Base-by-base conservation (phyloP, 1,140 invertebrate genomes). In the Habropoda laboriosa region DNA sequence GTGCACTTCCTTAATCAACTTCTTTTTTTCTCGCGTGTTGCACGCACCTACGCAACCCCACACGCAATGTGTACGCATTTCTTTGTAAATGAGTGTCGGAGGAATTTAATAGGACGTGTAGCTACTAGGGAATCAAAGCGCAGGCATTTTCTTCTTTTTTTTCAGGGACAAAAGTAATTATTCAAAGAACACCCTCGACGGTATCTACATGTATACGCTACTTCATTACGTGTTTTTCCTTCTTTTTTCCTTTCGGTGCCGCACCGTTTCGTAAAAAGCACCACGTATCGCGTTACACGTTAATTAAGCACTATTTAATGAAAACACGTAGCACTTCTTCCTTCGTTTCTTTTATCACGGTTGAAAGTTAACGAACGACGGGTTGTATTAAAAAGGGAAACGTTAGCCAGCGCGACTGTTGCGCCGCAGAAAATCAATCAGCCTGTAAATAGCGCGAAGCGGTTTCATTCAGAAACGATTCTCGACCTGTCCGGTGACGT, bases 1-100 rank as follows among this genome's bases (percentile, higher is more conserved):
- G 60, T 77, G 63, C 67, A 74, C 74, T 79, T 53, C 63, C 71
- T 84, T 86, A 79, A 86, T 86, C 78, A 81, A 73, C 8, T 27
- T 18, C 49, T 55, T 40, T n/a, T 30, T n/a, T n/a, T 12, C 40
- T 86, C 35, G 85, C 85, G 80, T 86, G 85, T 24, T 21, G 40
- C 85, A 86, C 85, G 82, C 79, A 81, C 49, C 49, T 32, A 79
- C 77, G 58, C 77, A 55, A 0, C 2, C 2, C 5, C n/a, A 4
- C 67, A 85, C 72, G 78, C 82, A 85, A 80, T 7, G 18, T 67
- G 27, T 47, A 49, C 58, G 40, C 66, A 40, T 68, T 72, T 67
- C 42, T 47, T 40, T 51, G 40, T 53, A 60, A 70, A 77, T 21
- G 63, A n/a, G 10, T 63, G 13, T 40, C n/a, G 35, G 16, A 24